Base-by-base conservation (phyloP, 2,797 vertebrate genomes). In the Neomorphus geoffroyi region DNA sequence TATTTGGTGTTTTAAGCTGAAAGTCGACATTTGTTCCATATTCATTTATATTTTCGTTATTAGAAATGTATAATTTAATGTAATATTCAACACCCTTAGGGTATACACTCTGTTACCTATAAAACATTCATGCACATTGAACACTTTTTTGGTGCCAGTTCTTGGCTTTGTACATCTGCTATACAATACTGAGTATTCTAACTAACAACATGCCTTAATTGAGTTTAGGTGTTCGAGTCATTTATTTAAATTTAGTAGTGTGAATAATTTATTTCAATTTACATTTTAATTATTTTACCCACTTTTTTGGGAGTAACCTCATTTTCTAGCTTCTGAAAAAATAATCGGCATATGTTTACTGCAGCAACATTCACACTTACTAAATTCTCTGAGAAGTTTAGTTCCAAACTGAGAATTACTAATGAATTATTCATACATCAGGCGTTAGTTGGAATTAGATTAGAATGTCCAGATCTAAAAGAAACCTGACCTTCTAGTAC, bases 261-360 rank as follows among this genome's bases (percentile, higher is more conserved):
- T 85, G 88, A 92, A 96, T 94, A 86, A 81, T 77, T 81, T 94
- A 90, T 92, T 95, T 97, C 93, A 94, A 96, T 97, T 96, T 96
- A 93, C 96, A 96, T 96, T 96, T 97, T 97, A 97, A 97, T 97
- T 95, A 97, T 97, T 96, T 97, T 96, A 96, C 94, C 90, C 86
- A 82, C 86, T 96, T 96, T 97, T 96, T 90, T 65, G 48, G 88
- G 93, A 96, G 90, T 88, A 97, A 96, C 96, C 94, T 96, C 93
- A 96, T 96, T 97, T 96, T 90, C 93, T 61, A 77, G 78, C 91
- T 93, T 90, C 94, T 95, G 80, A 90, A 93, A 95, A 95, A 95
- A 96, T 93, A 93, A 95, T 92, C 23, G 57, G 67, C 96, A 96
- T 97, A 96, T 97, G 96, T 97, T 97, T 96, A 95, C 88, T 93